phyloP scores from a whole-genome alignment of 2,888 invertebrate species.

The Lasioglossum oenotherae region DNA sequence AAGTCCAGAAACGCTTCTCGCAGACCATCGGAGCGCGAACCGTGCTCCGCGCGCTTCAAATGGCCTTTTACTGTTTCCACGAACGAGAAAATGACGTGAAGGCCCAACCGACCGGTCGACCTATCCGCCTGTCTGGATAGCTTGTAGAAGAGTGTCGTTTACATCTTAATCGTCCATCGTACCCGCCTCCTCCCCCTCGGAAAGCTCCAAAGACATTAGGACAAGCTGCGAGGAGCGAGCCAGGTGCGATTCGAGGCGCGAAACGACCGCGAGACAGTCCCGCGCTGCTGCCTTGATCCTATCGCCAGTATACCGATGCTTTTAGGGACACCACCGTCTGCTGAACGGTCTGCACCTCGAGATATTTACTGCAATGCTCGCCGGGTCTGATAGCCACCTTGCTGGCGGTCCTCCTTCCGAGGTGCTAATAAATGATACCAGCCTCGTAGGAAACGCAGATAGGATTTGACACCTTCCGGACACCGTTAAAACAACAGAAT shows the following conservation, averaged over 20 bases:
- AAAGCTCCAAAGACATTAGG: conserved; percentile 27
- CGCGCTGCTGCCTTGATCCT: conserved; percentile 51
- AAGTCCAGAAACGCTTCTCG: conserved; percentile 76
- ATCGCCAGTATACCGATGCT: conserved; percentile 46
- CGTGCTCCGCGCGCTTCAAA: conserved; percentile 58
- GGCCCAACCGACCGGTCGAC: conserved; percentile 50
- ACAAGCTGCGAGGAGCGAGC: conserved; percentile 45
- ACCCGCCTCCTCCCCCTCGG: conserved; percentile 3
- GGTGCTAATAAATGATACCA: neutral
- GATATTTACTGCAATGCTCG: neutral
- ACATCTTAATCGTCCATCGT: conserved; percentile 68
- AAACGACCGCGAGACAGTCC: conserved; percentile 57
- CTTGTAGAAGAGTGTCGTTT: conserved; percentile 60
- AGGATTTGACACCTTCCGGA: neutral
- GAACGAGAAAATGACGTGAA: conserved; percentile 65
- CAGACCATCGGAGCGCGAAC: conserved; percentile 64
- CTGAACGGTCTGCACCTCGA: neutral
- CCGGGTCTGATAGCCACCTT: neutral
- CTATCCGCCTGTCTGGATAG: conserved; percentile 29
- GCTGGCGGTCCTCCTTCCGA: neutral
- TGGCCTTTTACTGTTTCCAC: conserved; percentile 73
- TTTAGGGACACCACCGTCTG: conserved; percentile 43
- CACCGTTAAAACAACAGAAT: neutral
- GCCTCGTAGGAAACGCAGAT: neutral
- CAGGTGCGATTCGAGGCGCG: conserved; percentile 66